phyloP scores from a whole-genome alignment of 2,888 invertebrate species.

The Xylophagus ater region DNA sequence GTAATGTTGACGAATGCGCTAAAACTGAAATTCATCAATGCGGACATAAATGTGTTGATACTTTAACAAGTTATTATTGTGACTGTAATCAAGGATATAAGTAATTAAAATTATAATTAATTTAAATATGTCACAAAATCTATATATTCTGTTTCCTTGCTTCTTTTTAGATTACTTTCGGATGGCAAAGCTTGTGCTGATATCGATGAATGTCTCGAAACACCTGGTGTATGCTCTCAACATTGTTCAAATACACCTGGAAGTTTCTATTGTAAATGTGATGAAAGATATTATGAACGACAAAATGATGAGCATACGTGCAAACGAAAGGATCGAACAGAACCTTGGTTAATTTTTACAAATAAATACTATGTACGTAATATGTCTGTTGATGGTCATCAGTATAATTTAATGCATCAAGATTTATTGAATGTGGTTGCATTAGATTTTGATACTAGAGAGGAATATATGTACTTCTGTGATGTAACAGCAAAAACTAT shows the following conservation, averaged over 20 bases:
- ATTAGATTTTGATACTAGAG: slow-evolving; percentile 79
- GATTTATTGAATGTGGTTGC: slow-evolving; percentile 96
- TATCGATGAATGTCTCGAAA: slow-evolving; percentile 80
- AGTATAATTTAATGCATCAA: slow-evolving; percentile 81
- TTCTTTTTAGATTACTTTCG: slow-evolving; percentile 47
- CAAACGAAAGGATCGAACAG: slow-evolving; percentile 69
- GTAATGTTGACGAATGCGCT: slow-evolving; percentile 92
- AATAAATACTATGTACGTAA: slow-evolving; percentile 97
- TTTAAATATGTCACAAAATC: background rate
- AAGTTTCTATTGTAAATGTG: slow-evolving; percentile 91
- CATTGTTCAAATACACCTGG: slow-evolving; percentile 93
- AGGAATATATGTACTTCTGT: slow-evolving; percentile 84
- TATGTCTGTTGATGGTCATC: slow-evolving; percentile 78
- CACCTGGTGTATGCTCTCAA: slow-evolving; percentile 86
- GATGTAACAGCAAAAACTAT: slow-evolving; percentile 95
- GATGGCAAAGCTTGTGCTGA: slow-evolving; percentile 90
- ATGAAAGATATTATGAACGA: slow-evolving; percentile 79
- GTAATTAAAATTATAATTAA: slow-evolving; percentile 23
- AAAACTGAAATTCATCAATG: slow-evolving; percentile 86
- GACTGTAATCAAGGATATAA: slow-evolving; percentile 92
- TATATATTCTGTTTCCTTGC: background rate
- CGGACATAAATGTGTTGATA: slow-evolving; percentile 91
- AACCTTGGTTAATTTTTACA: slow-evolving; percentile 86
- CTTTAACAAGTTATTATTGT: slow-evolving; percentile 87
- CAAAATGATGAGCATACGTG: slow-evolving; percentile 80